A percentile compares a stretch with the other conserved stretches of the same genome.
Conservation (phyloP, 1,140 invertebrate genomes). For the Heliconius himera region DNA sequence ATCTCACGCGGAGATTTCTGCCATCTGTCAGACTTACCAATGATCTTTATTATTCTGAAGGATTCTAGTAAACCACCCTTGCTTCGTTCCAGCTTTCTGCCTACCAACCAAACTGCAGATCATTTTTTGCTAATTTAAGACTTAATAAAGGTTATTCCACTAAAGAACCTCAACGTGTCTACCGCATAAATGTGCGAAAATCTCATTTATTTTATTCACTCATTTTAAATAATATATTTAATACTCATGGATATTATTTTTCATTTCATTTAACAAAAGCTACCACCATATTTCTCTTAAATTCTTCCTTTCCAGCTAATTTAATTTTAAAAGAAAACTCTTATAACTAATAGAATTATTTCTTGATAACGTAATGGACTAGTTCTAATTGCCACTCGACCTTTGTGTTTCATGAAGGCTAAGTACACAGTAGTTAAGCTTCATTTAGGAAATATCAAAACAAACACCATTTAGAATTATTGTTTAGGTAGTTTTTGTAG, state of each 20-base stretch:
- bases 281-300: background rate
- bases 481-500: too few species aligned
- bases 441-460: background rate
- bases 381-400: slow-evolving; percentile 9
- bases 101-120: background rate
- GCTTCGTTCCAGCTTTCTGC: background rate
- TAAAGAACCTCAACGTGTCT: background rate
- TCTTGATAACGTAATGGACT: slow-evolving; percentile 1
- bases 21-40: slow-evolving; percentile 44
- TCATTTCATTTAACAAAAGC: background rate
- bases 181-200: too few species aligned
- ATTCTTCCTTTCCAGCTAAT: background rate
- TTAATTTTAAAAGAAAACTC: background rate
- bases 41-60: slow-evolving; percentile 37
- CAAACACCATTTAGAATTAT: background rate
- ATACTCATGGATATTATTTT: too few species aligned
- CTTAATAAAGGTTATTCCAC: background rate
- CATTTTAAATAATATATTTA: too few species aligned
- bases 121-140: background rate
- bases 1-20: slow-evolving; percentile 44
- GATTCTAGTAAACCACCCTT: background rate
- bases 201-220: too few species aligned
- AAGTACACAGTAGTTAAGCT: background rate
- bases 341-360: background rate
- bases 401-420: slow-evolving; percentile 4